Evolutionary conservation across 2,113 vertebrate species (phyloP), one percentile per base, ranked within the genome.

Genomic region (Archilochus colubris): DNA sequence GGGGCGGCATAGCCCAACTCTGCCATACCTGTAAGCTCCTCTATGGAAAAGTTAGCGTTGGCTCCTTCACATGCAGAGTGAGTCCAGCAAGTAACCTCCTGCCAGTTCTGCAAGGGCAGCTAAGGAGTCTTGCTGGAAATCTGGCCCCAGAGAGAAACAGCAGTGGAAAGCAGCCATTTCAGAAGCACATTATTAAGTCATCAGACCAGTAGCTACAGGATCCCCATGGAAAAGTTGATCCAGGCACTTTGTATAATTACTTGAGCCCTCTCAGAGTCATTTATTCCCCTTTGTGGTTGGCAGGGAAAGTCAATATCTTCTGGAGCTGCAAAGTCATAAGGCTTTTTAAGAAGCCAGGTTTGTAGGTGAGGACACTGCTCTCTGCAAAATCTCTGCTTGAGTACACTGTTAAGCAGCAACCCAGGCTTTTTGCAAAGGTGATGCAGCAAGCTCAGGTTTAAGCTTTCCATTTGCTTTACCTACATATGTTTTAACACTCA

Each of bases 351-450:
- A 86, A 96, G 94, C 82, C 89, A 74, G 93, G 86, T 96, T 94
- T 94, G 91, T 96, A 96, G 94, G 96, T 94, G 89, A 97, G 96
- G 96, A 96, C 82, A 93, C 93, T 97, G 91, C 95, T 86, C 75
- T 95, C 74, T 48, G 77, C 58, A 92, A 84, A 97, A 88, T 83
- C 89, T 94, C 95, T 50, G 53, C 88, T 94, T 57, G 77, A 96
- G 87, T 83, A 82, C 53, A 43, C 55, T 92, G 84, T 85, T 92
- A 88, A 96, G 63, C 82, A 69, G 91, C 46, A n/a, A 86, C 50
- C 51, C 93, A 89, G 92, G 66, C 86, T 82, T 96, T 70, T 68
- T 46, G 69, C 68, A 90, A 36, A 78, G 82, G 67, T 86, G 87
- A 89, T 77, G 79, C 91, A 93, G 68, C 7, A 48, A 95, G 96